Conservation (phyloP, 2,797 vertebrate species). For the Miichthys miiuy region DNA sequence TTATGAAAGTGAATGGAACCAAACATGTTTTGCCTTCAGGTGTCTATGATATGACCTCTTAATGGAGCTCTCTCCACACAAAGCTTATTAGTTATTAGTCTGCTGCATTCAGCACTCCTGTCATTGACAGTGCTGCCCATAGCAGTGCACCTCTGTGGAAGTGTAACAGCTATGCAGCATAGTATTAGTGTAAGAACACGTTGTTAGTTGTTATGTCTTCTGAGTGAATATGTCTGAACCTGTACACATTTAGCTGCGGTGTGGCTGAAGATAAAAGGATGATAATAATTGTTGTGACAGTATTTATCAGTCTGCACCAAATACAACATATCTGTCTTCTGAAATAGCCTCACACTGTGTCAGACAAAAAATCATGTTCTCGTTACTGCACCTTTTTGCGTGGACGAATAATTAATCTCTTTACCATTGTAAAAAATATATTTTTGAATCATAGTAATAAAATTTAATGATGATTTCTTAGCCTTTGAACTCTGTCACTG, state of each 20-base stretch:
- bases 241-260: background rate
- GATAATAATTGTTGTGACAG: background rate
- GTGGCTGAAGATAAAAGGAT: background rate
- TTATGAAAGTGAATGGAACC: background rate
- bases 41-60: background rate
- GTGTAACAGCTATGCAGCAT: background rate
- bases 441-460: background rate
- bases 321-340: background rate
- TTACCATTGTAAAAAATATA: background rate
- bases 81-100: background rate
- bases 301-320: background rate
- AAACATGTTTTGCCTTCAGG: background rate
- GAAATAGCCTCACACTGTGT: background rate
- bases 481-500: constrained; percentile 9
- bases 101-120: background rate
- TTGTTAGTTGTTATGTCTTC: background rate
- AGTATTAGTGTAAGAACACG: background rate
- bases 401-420: background rate
- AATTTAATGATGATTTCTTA: background rate
- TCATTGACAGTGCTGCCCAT: background rate
- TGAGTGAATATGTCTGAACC: background rate
- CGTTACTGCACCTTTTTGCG: background rate
- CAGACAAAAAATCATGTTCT: background rate
- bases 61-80: background rate
- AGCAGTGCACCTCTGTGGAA: background rate